A percentile compares a stretch with the other conserved stretches of the same genome.
Evolutionary conservation across 2,113 vertebrate genomes (phyloP).

Genomic region (Galbula dea): DNA sequence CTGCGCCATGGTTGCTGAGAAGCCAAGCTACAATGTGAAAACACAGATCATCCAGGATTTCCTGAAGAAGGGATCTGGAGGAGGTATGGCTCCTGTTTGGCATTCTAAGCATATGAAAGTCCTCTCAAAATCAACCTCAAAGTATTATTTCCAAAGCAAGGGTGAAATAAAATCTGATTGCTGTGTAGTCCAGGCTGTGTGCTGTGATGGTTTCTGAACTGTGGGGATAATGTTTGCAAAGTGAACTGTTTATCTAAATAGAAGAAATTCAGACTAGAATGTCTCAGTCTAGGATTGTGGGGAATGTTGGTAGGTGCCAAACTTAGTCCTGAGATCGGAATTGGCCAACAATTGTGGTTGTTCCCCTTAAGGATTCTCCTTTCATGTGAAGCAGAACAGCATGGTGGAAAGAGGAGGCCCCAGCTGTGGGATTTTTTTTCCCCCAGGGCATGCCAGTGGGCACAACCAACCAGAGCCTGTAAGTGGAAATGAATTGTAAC

Average conservation of each 20-base stretch:
- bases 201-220: neutral
- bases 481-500: neutral
- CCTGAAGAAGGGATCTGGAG: conserved; percentile 84
- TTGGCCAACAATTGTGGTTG: neutral
- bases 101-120: neutral
- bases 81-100: conserved; percentile 74
- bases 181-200: neutral
- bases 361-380: neutral
- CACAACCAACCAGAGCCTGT: neutral
- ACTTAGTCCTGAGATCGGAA: neutral
- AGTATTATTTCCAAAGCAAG: neutral
- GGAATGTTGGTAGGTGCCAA: neutral
- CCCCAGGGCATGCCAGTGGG: neutral
- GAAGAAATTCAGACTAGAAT: neutral
- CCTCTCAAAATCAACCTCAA: neutral
- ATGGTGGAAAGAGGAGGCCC: neutral
- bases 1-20: conserved; percentile 89
- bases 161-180: neutral
- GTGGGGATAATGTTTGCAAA: neutral
- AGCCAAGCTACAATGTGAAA: conserved; percentile 91
- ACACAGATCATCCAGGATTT: conserved; percentile 96
- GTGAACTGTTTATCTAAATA: neutral
- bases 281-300: accelerated
- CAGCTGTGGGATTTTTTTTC: neutral
- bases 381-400: neutral